Evolutionary conservation across 2,797 vertebrate genomes (phyloP).

Genomic region (Lindbergichthys nudifrons): DNA sequence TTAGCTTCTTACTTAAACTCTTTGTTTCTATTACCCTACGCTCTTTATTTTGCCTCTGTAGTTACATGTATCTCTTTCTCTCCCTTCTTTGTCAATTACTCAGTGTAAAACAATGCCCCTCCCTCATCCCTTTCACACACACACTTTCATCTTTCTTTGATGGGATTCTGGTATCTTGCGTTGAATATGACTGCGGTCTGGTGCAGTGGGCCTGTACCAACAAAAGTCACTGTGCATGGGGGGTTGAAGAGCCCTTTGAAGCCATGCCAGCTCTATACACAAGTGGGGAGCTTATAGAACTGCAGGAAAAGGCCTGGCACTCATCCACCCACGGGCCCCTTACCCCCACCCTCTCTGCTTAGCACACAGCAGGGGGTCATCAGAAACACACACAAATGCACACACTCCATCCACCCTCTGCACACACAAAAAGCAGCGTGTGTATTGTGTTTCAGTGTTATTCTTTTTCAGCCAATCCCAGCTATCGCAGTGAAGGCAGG

Average conservation of each 20-base stretch:
- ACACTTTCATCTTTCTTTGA: slow-evolving; percentile 56
- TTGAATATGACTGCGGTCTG: slow-evolving; percentile 51
- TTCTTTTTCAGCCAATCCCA: slow-evolving; percentile 49
- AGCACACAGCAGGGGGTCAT: slow-evolving; percentile 68
- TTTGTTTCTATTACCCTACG: not conserved
- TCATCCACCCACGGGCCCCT: slow-evolving; percentile 64
- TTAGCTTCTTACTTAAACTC: not conserved
- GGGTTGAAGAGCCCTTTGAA: slow-evolving; percentile 73
- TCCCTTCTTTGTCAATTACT: slow-evolving; percentile 37
- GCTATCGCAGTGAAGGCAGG: slow-evolving; percentile 30
- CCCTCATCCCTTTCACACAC: slow-evolving; percentile 22
- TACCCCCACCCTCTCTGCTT: slow-evolving; percentile 61
- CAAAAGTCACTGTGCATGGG: slow-evolving; percentile 74
- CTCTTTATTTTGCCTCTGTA: slow-evolving; percentile 22
- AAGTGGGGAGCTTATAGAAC: slow-evolving; percentile 70
- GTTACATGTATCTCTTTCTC: slow-evolving; percentile 29
- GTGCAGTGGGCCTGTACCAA: slow-evolving; percentile 62
- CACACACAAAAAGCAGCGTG: slow-evolving; percentile 61
- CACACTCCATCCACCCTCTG: slow-evolving; percentile 45
- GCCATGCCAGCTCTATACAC: slow-evolving; percentile 79
- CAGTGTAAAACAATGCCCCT: slow-evolving; percentile 8
- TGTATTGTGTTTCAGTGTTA: slow-evolving; percentile 63
- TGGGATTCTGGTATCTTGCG: slow-evolving; percentile 54
- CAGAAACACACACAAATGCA: slow-evolving; percentile 31
- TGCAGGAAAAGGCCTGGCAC: slow-evolving; percentile 68